Evolutionary conservation across 1,140 invertebrate genomes (phyloP), one percentile per base, ranked within the genome.

Genomic region (Brachionus angularis): DNA sequence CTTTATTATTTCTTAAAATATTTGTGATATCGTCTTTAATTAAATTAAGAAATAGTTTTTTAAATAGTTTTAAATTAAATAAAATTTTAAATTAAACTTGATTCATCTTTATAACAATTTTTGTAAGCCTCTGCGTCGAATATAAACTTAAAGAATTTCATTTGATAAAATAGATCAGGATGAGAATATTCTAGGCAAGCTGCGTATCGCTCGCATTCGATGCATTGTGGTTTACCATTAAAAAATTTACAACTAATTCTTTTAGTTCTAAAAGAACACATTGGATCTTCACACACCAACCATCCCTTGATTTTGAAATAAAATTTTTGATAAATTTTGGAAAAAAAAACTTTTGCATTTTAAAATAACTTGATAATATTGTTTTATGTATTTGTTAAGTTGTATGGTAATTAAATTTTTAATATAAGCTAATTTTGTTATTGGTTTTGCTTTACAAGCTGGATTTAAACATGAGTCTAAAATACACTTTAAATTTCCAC

Each of bases 311-410:
- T n/a, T n/a, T n/a, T n/a, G n/a, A n/a, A n/a, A n/a, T n/a, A n/a
- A n/a, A n/a, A n/a, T n/a, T n/a, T n/a, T n/a, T n/a, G n/a, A n/a
- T n/a, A n/a, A n/a, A n/a, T n/a, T n/a, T n/a, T n/a, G n/a, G n/a
- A n/a, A n/a, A n/a, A n/a, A n/a, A n/a, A n/a, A n/a, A n/a, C n/a
- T n/a, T n/a, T n/a, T n/a, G n/a, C n/a, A n/a, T n/a, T n/a, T n/a
- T n/a, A n/a, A n/a, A n/a, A n/a, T n/a, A n/a, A n/a, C n/a, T 52
- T 70, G 67, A 53, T 70, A 70, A 53, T 70, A 70, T 29, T 50
- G 67, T 29, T 18, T 31, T 10, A 70, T 70, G 10, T 34, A 50
- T 50, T 70, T 53, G 16, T 29, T 36, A 23, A 70, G 21, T 46
- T 50, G 46, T 52, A 70, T 29, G 10, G 67, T 50, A 16, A 70